Percentiles rank a stretch among this genome's conserved stretches.
phyloP scores from a whole-genome alignment of 1,140 invertebrate genomes.

The Achroia grisella region DNA sequence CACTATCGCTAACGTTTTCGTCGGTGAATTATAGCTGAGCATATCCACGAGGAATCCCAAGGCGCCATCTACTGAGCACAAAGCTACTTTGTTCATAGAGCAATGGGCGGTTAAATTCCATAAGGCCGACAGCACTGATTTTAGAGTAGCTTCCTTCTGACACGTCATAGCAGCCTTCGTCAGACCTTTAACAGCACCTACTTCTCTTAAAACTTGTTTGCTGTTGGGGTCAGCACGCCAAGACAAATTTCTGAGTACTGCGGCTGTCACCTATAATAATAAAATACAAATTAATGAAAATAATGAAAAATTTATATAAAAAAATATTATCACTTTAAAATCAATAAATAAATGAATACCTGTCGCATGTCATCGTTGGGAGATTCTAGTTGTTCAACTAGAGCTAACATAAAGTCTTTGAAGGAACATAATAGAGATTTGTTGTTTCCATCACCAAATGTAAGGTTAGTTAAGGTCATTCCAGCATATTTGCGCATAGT shows the following conservation, averaged over 20 bases:
- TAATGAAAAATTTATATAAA: too few relatives aligned
- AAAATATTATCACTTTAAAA: too few relatives aligned
- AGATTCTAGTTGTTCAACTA: slow-evolving; percentile 91
- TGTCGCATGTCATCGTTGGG: slow-evolving; percentile 94
- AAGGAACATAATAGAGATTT: slow-evolving; percentile 95
- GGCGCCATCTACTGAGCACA: slow-evolving; percentile 91
- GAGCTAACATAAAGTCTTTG: slow-evolving; percentile 89
- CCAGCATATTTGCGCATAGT: slow-evolving; percentile 93
- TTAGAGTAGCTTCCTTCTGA: slow-evolving; percentile 94
- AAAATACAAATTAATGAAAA: not conserved
- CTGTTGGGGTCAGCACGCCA: slow-evolving; percentile 95
- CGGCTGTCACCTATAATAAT: slow-evolving; percentile 86
- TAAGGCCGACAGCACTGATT: slow-evolving; percentile 94
- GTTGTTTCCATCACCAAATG: slow-evolving; percentile 96
- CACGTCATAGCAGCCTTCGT: slow-evolving; percentile 92
- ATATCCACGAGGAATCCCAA: slow-evolving; percentile 92
- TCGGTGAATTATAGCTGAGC: slow-evolving; percentile 90
- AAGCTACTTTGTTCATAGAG: slow-evolving; percentile 94
- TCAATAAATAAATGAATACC: slow-evolving; percentile 46
- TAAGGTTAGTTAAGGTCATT: slow-evolving; percentile 98
- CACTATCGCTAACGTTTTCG: slow-evolving; percentile 91
- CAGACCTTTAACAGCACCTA: slow-evolving; percentile 89
- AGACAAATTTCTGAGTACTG: slow-evolving; percentile 95
- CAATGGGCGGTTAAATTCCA: slow-evolving; percentile 98
- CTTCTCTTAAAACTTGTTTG: slow-evolving; percentile 92